Base-by-base conservation (phyloP, 2,888 invertebrate genomes). In the Villa cingulata region DNA sequence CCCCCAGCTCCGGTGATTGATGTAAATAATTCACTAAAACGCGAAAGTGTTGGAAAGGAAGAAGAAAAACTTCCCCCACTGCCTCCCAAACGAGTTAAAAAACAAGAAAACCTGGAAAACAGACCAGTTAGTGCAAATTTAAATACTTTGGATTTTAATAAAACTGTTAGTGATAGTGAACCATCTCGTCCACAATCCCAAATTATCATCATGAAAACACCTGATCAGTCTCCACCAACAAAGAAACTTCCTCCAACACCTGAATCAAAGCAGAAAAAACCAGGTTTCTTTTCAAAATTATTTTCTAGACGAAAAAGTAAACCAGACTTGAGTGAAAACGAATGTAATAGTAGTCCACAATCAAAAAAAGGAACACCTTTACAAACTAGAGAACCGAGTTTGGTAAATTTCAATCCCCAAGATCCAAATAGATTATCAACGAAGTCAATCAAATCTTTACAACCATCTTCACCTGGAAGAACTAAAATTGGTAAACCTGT, bases 31-130 rank as follows among this genome's bases (percentile, higher is more conserved):
- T 68, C 72, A 1, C 61, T 75, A 0, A 76, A 76, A 57, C 71
- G 74, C 27, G 71, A 73, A 57, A 63, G 66, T 52, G 77, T 77
- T 29, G 69, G 71, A 3, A 59, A 62, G 3, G 76, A 75, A 43
- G 74, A 75, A 50, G 81, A 80, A 54, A 75, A 77, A 55, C 71
- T 83, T 39, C 87, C 88, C 2, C 87, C 87, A 0, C 59, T 87
- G 48, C 88, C 88, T 0, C 89, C 89, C 0, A 89, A 88, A 62
- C 77, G 88, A 43, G 71, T 78, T 3, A 78, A 80, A 45, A 80
- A 80, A 54, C 68, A 73, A 20, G 68, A 66, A 50, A 65, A 63
- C 43, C 62, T 60, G 0, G 66, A 68, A 54, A 66, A 66, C 48
- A 62, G 61, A 18, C 59, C 63, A 15, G 59, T 62, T 9, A 60